Base-by-base conservation (phyloP, 2,888 invertebrate species). In the Cremastinae sp. region DNA sequence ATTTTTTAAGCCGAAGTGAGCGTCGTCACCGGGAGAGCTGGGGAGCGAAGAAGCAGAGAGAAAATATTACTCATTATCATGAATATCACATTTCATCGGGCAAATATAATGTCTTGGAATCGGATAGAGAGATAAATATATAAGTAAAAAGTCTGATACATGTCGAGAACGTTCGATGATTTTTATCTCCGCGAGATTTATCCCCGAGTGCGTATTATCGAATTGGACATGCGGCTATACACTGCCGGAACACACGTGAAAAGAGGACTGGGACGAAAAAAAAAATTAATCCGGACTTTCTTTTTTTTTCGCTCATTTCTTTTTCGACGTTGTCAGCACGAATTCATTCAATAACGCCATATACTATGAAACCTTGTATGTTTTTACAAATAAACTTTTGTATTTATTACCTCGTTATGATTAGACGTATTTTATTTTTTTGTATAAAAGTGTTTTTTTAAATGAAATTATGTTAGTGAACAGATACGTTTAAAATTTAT, bases 141-240 rank as follows among this genome's bases (percentile, higher is more conserved):
- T 75, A 75, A 75, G 71, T 75, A 56, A 56, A 72, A 66, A 75
- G 71, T 72, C 66, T 43, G 75, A 75, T 72, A 71, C 51, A 28
- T 9, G 38, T 36, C 12, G 20, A 5, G 9, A 18, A 12, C 45
- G 28, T 36, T 66, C 58, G 58, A 41, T 49, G 71, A 75, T 75
- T n/a, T 34, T 75, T 75, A 75, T 75, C 66, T 72, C 41, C 36
- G n/a, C n/a, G 38, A 68, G 62, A 68, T 75, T 72, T 43, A 72
- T 62, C 56, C 68, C 28, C 7, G 65, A 49, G 45, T 51, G n/a
- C n/a, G 36, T 72, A 75, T 68, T 62, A 72, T 75, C 68, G 68
- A 58, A 20, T 4, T 47, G 8, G 38, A 18, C 34, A 16, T 65
- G 28, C 5, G 65, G 4, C 28, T 41, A n/a, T n/a, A 12, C 8